Evolutionary conservation across 2,797 vertebrate genomes (phyloP).

Genomic region (Crypturellus tataupa): DNA sequence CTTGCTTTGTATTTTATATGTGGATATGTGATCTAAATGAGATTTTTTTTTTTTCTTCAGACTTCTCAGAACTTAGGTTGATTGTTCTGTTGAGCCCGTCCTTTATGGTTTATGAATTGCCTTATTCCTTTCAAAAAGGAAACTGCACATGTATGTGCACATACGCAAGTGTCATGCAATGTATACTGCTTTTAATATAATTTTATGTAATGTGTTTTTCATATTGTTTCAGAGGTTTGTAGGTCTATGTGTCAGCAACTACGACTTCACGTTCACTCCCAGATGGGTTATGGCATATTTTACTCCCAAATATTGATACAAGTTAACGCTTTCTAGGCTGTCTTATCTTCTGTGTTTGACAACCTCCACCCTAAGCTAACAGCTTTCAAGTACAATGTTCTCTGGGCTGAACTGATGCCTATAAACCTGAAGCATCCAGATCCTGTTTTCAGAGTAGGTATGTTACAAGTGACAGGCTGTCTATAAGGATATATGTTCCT

Average conservation of each 20-base stretch:
- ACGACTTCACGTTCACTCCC: neutral
- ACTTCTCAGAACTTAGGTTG: neutral
- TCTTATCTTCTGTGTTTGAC: neutral
- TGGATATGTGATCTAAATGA: neutral
- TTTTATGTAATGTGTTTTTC: neutral
- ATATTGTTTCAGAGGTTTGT: neutral
- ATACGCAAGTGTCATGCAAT: neutral
- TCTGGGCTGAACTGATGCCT: neutral
- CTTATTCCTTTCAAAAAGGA: neutral
- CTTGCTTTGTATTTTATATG: neutral
- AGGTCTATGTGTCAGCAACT: neutral
- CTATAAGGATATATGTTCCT: neutral
- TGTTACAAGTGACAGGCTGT: conserved; percentile 52
- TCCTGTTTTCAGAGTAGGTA: neutral
- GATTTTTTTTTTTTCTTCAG: neutral
- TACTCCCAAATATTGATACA: conserved; percentile 19
- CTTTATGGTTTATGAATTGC: neutral
- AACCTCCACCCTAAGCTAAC: neutral
- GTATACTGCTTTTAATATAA: neutral
- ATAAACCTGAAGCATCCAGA: neutral
- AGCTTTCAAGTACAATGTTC: neutral
- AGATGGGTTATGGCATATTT: neutral
- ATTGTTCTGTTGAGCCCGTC: neutral
- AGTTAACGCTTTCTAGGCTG: neutral
- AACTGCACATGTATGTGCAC: neutral